Conservation (phyloP, 2,888 invertebrate species). For the Agonopterix alstromeriana region DNA sequence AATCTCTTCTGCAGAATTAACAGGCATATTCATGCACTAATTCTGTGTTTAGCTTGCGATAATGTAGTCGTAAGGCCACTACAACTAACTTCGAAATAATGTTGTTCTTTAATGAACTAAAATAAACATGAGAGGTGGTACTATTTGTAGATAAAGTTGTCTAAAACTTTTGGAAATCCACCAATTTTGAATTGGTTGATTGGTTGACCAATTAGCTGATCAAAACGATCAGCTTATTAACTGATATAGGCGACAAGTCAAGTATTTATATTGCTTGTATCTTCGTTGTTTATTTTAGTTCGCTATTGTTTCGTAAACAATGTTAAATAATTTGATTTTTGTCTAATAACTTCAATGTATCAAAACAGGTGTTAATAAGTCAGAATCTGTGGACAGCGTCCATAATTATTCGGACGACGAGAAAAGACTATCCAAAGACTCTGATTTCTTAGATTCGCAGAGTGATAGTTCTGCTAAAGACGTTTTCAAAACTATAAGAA, state of each 20-base stretch:
- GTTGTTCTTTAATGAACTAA: slow-evolving; percentile 18
- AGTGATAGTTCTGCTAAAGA: slow-evolving; percentile 54
- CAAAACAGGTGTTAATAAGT: slow-evolving; percentile 65
- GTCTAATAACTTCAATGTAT: slow-evolving; percentile 59
- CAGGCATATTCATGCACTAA: slow-evolving; percentile 60
- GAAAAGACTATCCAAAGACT: slow-evolving; percentile 8
- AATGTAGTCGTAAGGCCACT: slow-evolving; percentile 28
- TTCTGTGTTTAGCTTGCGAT: slow-evolving; percentile 48
- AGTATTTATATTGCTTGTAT: too few relatives aligned
- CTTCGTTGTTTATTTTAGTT: neutral
- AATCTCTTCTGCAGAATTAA: slow-evolving; percentile 28
- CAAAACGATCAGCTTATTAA: too few relatives aligned
- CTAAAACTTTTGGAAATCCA: too few relatives aligned
- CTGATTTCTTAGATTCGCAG: slow-evolving; percentile 40
- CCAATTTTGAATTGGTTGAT: too few relatives aligned
- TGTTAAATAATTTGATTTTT: slow-evolving; percentile 22
- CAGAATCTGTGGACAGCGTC: slow-evolving; percentile 59
- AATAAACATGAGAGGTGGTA: slow-evolving; percentile 20
- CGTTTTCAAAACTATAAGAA: slow-evolving; percentile 58
- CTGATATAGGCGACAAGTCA: too few relatives aligned
- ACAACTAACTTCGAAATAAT: slow-evolving; percentile 2
- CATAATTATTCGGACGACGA: slow-evolving; percentile 45
- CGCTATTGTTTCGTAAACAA: slow-evolving; percentile 12
- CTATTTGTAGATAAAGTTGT: too few relatives aligned
- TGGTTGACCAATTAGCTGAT: too few relatives aligned